These are phyloP conservation scores for Penaeus japonicus DNA, from an alignment of 1,140 invertebrate genomes.

Conservation along the genomic window DNA sequence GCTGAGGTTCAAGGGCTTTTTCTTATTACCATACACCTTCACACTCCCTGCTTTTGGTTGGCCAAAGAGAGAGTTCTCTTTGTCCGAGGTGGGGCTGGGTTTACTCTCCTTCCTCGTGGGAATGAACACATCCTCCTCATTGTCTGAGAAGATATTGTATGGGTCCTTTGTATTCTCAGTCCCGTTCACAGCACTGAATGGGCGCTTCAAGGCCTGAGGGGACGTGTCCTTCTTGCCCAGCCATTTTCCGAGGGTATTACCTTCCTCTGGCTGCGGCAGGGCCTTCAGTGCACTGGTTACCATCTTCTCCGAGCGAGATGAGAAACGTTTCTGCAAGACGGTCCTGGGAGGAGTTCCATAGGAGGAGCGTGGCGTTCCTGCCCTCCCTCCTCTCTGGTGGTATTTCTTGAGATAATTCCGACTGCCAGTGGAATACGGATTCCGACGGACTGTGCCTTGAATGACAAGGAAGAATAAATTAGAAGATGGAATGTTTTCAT, in stretches of 20 bases:
- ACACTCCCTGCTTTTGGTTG: not conserved
- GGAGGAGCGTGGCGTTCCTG: not conserved
- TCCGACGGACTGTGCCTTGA: not conserved
- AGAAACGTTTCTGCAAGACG: not conserved
- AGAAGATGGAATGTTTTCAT: not conserved
- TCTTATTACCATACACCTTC: conserved; percentile 37
- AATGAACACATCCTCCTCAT: not conserved
- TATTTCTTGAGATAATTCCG: not conserved
- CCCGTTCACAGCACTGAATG: conserved; percentile 25
- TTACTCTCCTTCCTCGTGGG: not conserved
- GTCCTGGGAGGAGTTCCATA: not conserved
- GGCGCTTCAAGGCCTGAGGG: conserved; percentile 19
- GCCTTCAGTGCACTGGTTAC: not conserved
- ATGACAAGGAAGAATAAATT: not conserved
- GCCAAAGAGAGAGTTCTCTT: conserved; percentile 4
- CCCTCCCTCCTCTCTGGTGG: conserved; percentile 11
- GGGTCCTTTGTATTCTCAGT: not conserved
- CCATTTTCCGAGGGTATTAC: not conserved
- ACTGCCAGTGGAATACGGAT: conserved; percentile 22
- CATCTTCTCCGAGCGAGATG: conserved; percentile 12
- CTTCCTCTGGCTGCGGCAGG: not conserved
- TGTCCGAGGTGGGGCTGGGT: not conserved
- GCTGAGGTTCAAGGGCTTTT: not conserved
- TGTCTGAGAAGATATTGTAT: not conserved
- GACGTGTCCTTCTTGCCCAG: not conserved